These are phyloP conservation scores for Panopea generosa DNA, from an alignment of 2,888 invertebrate genomes.

Conservation along the genomic window DNA sequence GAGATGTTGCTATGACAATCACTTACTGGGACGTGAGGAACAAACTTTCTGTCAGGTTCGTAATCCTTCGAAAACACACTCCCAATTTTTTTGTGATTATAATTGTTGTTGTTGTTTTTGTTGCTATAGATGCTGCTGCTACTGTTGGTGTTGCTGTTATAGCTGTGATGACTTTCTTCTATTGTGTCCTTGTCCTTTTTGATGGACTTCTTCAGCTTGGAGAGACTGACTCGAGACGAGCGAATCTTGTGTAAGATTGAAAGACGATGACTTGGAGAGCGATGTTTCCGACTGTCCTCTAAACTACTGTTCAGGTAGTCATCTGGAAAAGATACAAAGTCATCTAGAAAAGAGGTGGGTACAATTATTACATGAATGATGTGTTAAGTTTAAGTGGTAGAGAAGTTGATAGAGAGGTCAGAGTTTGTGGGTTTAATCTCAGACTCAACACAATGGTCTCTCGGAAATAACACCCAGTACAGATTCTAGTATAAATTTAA, in stretches of 20 bases:
- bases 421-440: no score
- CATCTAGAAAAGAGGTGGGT: no score
- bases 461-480: no score
- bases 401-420: no score
- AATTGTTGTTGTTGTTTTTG: not conserved
- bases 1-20: no score
- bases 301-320: slow-evolving; percentile 57
- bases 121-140: slow-evolving; percentile 1
- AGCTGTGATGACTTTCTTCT: slow-evolving; percentile 19
- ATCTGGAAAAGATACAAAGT: slow-evolving; percentile 33
- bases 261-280: slow-evolving; percentile 72
- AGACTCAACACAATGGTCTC: no score
- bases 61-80: no score
- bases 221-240: slow-evolving; percentile 68
- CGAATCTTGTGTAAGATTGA: slow-evolving; percentile 77
- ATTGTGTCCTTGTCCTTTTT: slow-evolving; percentile 42
- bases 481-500: no score
- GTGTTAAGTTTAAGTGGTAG: no score
- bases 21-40: no score
- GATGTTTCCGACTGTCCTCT: slow-evolving; percentile 69
- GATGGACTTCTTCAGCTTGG: slow-evolving; percentile 75
- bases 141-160: slow-evolving; percentile 18
- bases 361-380: no score
- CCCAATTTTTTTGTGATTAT: slow-evolving; percentile 3
- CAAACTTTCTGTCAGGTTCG: no score